phyloP scores from a whole-genome alignment of 1,140 invertebrate genomes.

The Calephelis nemesis region DNA sequence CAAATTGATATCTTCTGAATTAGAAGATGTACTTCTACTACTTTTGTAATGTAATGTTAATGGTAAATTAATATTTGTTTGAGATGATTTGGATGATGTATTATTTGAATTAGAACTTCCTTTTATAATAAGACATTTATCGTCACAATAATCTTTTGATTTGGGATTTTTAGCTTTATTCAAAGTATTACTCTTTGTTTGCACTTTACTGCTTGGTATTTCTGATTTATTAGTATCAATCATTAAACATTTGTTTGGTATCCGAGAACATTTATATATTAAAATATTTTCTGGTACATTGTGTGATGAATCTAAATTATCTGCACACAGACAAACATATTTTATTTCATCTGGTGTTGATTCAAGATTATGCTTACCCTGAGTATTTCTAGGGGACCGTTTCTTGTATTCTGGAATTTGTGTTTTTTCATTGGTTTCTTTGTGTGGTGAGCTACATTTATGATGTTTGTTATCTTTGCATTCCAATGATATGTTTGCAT shows the following conservation, averaged over 20 bases:
- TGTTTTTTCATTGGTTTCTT: slow-evolving; percentile 7
- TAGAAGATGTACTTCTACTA: slow-evolving; percentile 33
- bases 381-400: slow-evolving; percentile 25
- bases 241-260: slow-evolving; percentile 41
- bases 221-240: slow-evolving; percentile 23
- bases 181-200: background rate
- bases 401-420: slow-evolving; percentile 30
- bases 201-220: background rate
- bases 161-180: slow-evolving; percentile 22
- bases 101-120: slow-evolving; percentile 29
- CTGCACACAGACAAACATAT: slow-evolving; percentile 62
- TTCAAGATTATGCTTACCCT: slow-evolving; percentile 29
- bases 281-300: slow-evolving; percentile 52
- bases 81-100: slow-evolving; percentile 52
- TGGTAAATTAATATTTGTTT: slow-evolving; percentile 51
- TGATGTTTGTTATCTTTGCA: slow-evolving; percentile 21
- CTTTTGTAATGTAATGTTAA: slow-evolving; percentile 31
- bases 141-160: slow-evolving; percentile 32
- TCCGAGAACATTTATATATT: slow-evolving; percentile 60
- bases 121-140: slow-evolving; percentile 34
- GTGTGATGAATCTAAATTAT: slow-evolving; percentile 31
- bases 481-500: slow-evolving; percentile 1
- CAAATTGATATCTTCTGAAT: slow-evolving; percentile 20
- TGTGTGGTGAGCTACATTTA: slow-evolving; percentile 7
- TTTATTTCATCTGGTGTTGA: slow-evolving; percentile 45